Base-by-base conservation (phyloP, 2,888 invertebrate species). In the Trichogramma dendrolimi region DNA sequence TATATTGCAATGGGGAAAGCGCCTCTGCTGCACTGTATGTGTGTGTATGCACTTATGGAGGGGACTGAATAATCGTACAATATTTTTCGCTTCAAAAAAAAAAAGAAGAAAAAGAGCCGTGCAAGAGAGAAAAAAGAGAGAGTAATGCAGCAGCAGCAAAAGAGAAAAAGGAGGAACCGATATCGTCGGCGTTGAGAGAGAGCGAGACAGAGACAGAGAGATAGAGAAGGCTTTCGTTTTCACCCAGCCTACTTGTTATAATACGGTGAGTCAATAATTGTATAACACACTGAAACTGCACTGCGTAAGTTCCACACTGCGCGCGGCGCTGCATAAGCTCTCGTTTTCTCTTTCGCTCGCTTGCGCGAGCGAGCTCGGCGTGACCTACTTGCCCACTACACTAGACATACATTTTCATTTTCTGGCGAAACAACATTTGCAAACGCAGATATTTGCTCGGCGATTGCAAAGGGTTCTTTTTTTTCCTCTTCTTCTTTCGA, bases 341-440 rank as follows among this genome's bases (percentile, higher is more conserved):
- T 40, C 49, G 51, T 7, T 14, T 43, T 14, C 42, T 43, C n/a
- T 27, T 39, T 39, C 46, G 4, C 59, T 73, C 72, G 73, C 73
- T 78, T 78, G 76, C 76, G 75, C 77, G 27, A 27, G 27, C 27
- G 27, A 27, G 27, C 27, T 27, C 74, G 73, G 73, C 73, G 75
- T 77, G 79, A 78, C 78, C 79, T 75, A 78, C 78, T 79, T 78
- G 78, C 78, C 79, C 76, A 79, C 75, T 78, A 78, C 78, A 79
- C 79, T 79, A 79, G 79, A 80, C 79, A 79, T 71, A 79, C 76
- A 77, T 79, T 78, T 76, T 78, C 77, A 77, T 27, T 27, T 27
- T 77, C 75, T 77, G 70, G 64, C 68, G 68, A 67, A 67, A 68
- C 59, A 67, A 49, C 47, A 52, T 46, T 52, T 59, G 41, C 44